These are phyloP conservation scores for Tinea trinotella DNA, from an alignment of 2,888 invertebrate species.

Conservation along the genomic window DNA sequence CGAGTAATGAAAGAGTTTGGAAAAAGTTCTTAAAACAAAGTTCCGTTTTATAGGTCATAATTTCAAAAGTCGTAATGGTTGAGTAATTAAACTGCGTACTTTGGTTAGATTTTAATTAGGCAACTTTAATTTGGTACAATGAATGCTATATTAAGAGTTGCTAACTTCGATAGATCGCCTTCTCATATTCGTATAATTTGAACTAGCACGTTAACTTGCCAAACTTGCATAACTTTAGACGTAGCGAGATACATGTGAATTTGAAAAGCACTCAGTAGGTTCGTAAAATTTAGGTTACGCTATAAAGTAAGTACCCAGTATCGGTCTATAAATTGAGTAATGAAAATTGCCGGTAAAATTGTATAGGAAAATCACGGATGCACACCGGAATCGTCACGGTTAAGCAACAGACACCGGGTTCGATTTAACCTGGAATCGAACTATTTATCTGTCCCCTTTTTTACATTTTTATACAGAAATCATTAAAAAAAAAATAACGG, in stretches of 20 bases:
- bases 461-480: no score
- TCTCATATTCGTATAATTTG: conserved; percentile 15
- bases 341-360: no score
- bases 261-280: conserved; percentile 17
- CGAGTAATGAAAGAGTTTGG: background rate
- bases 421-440: no score
- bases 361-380: no score
- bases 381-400: no score
- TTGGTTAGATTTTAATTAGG: conserved; percentile 3
- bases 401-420: no score
- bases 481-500: no score
- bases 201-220: conserved; percentile 12
- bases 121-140: conserved; percentile 7
- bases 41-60: conserved; percentile 8
- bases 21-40: background rate
- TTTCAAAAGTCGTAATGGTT: conserved; percentile 7
- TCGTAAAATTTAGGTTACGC: conserved; percentile 13
- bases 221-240: conserved; percentile 17
- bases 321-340: no score
- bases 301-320: conserved; percentile 2
- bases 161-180: conserved; percentile 12
- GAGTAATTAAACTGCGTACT: conserved; percentile 7
- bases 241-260: conserved; percentile 15
- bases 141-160: conserved; percentile 3
- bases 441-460: no score